Evolutionary conservation across 2,113 vertebrate genomes (phyloP), one percentile per base, ranked within the genome.

Genomic region (Argyrosomus japonicus): DNA sequence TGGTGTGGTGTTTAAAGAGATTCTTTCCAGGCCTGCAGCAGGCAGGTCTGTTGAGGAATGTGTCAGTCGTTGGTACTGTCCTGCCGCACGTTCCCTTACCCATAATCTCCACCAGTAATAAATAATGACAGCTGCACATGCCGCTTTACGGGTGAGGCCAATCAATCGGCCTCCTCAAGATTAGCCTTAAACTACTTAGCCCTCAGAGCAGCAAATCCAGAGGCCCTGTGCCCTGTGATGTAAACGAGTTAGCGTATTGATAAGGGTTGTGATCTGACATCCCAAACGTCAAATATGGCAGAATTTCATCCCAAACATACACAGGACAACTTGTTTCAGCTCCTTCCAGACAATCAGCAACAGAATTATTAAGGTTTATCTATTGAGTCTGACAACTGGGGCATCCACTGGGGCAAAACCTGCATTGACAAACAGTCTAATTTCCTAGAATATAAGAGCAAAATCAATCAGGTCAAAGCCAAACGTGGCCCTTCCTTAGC

Each of bases 151-250:
- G 36, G 88, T 64, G 87, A 95, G 93, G 94, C 93, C 95, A 96
- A 96, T 96, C 95, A 95, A 95, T 95, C 92, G 95, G 94, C 93
- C 94, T 95, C 92, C 92, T 95, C 25, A 48, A 95, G 97, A 97
- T 97, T 97, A 97, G 93, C 91, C 86, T 89, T 96, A 96, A 97
- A 96, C 93, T 94, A 93, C 96, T 97, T 97, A 96, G 91, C 94
- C 69, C n/a, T 88, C 91, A 88, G 90, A 82, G 91, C 68, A 57
- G 91, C 50, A 88, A 95, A 95, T 94, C 94, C 92, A 94, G 89
- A 88, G 91, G 85, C 91, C 86, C 88, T 91, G 82, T 82, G 91
- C 83, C 76, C 87, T 91, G 69, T 89, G 88, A 86, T 88, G 84
- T 47, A 85, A 75, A 63, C 14, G 14, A 68, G 78, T 80, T 73